These are phyloP conservation scores for Meleagris gallopavo DNA, from an alignment of 2,113 vertebrate species.

Conservation along the genomic window DNA sequence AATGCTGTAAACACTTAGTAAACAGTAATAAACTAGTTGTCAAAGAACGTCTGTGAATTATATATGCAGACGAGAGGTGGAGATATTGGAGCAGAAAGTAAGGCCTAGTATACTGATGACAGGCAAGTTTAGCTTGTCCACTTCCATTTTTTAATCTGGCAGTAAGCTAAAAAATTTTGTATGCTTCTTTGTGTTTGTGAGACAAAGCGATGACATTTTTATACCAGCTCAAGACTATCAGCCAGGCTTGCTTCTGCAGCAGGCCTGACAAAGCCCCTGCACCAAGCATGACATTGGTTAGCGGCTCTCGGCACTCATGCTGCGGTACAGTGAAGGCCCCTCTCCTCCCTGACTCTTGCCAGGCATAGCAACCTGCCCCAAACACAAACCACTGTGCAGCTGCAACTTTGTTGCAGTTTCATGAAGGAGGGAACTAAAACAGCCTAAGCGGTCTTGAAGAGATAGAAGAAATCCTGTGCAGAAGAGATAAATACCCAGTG, in stretches of 20 bases:
- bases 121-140: background rate
- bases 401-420: background rate
- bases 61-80: background rate
- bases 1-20: background rate
- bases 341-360: accelerated
- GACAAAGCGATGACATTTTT: background rate
- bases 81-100: background rate
- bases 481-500: background rate
- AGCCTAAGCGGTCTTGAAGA: background rate
- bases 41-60: background rate
- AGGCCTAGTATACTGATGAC: background rate
- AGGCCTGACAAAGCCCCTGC: background rate
- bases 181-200: background rate
- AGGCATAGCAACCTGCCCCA: background rate
- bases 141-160: background rate
- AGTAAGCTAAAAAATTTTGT: background rate
- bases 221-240: background rate
- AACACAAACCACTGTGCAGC: background rate
- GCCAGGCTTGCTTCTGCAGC: background rate
- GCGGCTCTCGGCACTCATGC: background rate
- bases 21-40: background rate
- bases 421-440: background rate
- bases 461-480: background rate
- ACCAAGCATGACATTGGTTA: background rate
- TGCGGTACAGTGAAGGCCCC: accelerated